Conservation (phyloP, 2,888 invertebrate species). For the Limnephilus rhombicus region DNA sequence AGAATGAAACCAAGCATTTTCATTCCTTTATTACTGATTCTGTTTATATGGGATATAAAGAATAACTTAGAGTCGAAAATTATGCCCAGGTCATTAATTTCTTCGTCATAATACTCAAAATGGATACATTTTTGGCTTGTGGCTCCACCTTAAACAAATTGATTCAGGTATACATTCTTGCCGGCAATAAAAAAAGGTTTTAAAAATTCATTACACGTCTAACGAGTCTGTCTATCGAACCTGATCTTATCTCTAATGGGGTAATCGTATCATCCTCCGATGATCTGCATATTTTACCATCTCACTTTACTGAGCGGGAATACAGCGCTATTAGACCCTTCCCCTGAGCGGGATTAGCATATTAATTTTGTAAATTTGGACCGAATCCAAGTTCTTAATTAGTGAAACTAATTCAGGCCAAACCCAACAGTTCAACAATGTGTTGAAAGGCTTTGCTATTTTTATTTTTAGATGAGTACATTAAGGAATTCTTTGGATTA, state of each 20-base stretch:
- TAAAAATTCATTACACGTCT: not conserved
- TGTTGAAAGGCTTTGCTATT: not conserved
- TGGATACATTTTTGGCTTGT: no score
- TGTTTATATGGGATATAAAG: no score
- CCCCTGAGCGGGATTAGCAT: constrained; percentile 15
- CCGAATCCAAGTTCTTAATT: constrained; percentile 37
- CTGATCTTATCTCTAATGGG: not conserved
- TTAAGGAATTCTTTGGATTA: not conserved
- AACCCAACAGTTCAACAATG: constrained; percentile 2
- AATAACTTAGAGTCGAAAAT: no score
- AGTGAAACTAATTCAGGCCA: constrained; percentile 14
- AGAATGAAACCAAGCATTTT: no score
- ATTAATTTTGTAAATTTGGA: constrained; percentile 32
- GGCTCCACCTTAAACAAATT: no score
- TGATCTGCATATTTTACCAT: not conserved
- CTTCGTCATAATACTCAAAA: no score
- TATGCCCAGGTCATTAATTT: no score
- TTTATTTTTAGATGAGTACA: not conserved
- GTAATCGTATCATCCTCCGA: not conserved
- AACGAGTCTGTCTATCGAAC: not conserved
- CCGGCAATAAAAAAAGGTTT: not conserved
- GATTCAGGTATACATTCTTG: not conserved
- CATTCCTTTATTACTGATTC: no score
- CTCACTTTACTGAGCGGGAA: not conserved
- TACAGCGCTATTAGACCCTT: not conserved